Percentiles rank a stretch among this genome's conserved stretches.
These are phyloP conservation scores for Reticulitermes speratus DNA, from an alignment of 1,140 invertebrate species.

Conservation along the genomic window DNA sequence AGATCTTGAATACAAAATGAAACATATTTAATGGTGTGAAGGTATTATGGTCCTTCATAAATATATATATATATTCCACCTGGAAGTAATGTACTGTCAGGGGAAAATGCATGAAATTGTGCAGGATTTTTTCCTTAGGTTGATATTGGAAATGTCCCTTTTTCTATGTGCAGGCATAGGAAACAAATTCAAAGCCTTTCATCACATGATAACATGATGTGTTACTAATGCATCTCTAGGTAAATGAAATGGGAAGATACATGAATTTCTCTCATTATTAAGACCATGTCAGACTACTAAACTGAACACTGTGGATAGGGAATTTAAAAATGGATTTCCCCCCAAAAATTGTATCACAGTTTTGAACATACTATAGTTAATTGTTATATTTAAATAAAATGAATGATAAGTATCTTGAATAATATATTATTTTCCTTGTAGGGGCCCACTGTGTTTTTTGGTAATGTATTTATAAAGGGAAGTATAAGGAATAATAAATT, in stretches of 20 bases:
- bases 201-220: not conserved
- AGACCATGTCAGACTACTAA: not conserved
- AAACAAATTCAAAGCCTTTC: not conserved
- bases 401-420: constrained; percentile 17
- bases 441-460: constrained; percentile 7
- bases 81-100: not conserved
- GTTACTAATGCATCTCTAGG: not conserved
- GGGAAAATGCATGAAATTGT: not conserved
- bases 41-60: not conserved
- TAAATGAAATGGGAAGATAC: constrained; percentile 1
- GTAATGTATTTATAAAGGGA: constrained; percentile 14
- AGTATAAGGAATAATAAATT: not conserved
- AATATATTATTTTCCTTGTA: constrained; percentile 15
- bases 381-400: constrained; percentile 11
- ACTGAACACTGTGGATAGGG: not conserved
- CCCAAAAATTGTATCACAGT: not conserved
- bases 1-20: not conserved
- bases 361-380: constrained; percentile 15
- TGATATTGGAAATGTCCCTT: not conserved
- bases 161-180: not conserved
- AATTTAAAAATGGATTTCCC: not conserved
- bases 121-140: not conserved
- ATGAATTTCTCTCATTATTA: not conserved
- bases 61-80: not conserved
- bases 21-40: not conserved